phyloP scores from a whole-genome alignment of 2,113 vertebrate species.

The Lontra canadensis region DNA sequence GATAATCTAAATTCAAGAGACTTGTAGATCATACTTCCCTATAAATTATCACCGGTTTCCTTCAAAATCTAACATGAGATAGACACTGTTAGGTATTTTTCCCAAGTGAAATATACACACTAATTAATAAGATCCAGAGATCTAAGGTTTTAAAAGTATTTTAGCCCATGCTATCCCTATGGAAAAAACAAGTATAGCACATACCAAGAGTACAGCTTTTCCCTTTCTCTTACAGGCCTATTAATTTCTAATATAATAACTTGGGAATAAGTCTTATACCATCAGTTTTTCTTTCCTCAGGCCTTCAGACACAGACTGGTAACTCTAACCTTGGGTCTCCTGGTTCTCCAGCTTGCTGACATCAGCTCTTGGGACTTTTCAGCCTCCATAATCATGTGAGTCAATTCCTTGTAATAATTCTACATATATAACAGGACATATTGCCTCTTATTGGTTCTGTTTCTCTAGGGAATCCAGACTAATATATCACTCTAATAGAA shows the following conservation, averaged over 20 bases:
- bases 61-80: slow-evolving; percentile 25
- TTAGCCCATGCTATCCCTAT: neutral
- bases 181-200: neutral
- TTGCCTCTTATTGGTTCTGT: neutral
- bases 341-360: neutral
- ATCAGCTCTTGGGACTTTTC: neutral
- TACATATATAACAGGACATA: neutral
- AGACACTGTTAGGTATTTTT: neutral
- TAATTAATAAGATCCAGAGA: neutral
- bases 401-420: neutral
- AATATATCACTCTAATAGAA: neutral
- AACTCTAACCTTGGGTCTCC: neutral
- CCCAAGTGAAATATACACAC: neutral
- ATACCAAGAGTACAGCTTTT: neutral
- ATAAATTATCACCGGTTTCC: neutral
- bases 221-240: neutral
- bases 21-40: neutral
- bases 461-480: neutral
- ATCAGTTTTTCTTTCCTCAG: neutral
- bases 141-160: neutral
- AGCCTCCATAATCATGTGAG: neutral
- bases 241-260: neutral
- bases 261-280: neutral
- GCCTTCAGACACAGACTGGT: neutral
- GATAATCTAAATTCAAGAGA: slow-evolving; percentile 22